Evolutionary conservation across 2,797 vertebrate genomes (phyloP), one percentile per base, ranked within the genome.

Genomic region (Coranthus polyacanthus): DNA sequence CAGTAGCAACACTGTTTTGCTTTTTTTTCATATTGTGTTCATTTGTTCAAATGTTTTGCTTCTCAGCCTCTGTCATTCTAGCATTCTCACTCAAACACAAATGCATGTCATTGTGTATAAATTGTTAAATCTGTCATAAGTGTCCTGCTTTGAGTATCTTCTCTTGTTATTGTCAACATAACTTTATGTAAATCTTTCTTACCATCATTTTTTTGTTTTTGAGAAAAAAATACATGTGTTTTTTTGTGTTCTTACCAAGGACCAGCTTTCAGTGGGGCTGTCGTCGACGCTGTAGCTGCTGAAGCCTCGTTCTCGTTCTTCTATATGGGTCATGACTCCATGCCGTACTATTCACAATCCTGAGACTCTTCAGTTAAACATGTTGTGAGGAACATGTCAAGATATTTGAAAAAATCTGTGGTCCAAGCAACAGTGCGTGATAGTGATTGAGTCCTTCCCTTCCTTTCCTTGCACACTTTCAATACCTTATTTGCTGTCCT

Each of bases 171-270:
- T 26, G 24, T 26, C 24, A 2, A 26, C 1, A 7, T 3, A 26
- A 26, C 8, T 26, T 26, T 5, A 26, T 26, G 24, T 5, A 26
- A 26, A n/a, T n/a, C n/a, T n/a, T 26, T 5, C 24, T 26, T 26
- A 26, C n/a, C n/a, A 26, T 5, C 24, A 3, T 26, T 26, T 26
- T 26, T 26, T 26, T 26, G 24, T 26, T 26, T 26, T 26, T 26
- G 24, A 26, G 24, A 26, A 26, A 7, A 5, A 26, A 26, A 26
- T 7, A 3, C 2, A 26, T 7, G 24, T 26, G 24, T 26, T 26
- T 26, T 26, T 59, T 45, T 60, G 56, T 70, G 37, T 50, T 34
- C 17, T 94, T 94, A 95, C 93, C 93, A 82, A 92, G 56, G 91
- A 90, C 93, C 93, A 94, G 65, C 84, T 87, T 49, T 81, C 79